Evolutionary conservation across 2,113 vertebrate genomes (phyloP).

Genomic region (Eulacestoma nigropectus): DNA sequence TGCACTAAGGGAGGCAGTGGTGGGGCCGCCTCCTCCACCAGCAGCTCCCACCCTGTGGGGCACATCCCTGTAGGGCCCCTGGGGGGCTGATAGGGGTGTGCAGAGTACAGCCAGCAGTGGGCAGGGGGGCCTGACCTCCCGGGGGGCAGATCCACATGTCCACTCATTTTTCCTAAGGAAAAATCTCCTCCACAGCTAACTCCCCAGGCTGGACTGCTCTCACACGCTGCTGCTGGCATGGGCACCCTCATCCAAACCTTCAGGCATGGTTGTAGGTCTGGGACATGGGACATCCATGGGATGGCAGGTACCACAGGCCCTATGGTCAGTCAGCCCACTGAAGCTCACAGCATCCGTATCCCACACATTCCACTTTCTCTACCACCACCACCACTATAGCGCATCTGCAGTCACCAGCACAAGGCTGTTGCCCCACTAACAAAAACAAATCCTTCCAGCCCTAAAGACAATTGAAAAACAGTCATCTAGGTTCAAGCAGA

Average conservation of each 20-base stretch:
- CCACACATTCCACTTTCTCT: not conserved
- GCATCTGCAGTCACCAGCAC: not conserved
- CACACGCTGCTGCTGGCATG: not conserved
- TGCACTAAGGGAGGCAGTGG: rapidly evolving
- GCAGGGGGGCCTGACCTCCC: not conserved
- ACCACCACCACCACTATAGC: not conserved
- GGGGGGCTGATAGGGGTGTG: rapidly evolving
- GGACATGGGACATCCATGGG: rapidly evolving
- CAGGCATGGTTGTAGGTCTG: not conserved
- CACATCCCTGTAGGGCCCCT: not conserved
- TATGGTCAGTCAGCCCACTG: not conserved
- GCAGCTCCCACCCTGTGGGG: not conserved
- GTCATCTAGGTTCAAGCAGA: not conserved
- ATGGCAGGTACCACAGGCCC: not conserved
- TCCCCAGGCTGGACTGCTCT: not conserved
- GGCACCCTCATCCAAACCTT: not conserved
- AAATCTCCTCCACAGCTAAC: not conserved
- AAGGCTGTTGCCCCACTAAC: not conserved
- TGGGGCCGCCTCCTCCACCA: not conserved
- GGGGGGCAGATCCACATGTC: not conserved
- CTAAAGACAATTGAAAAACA: not conserved
- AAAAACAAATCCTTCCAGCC: not conserved
- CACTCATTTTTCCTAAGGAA: not conserved
- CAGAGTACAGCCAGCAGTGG: not conserved
- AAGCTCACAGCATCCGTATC: not conserved